Evolutionary conservation across 2,888 invertebrate species (phyloP).

Genomic region (Brachycybe producta): DNA sequence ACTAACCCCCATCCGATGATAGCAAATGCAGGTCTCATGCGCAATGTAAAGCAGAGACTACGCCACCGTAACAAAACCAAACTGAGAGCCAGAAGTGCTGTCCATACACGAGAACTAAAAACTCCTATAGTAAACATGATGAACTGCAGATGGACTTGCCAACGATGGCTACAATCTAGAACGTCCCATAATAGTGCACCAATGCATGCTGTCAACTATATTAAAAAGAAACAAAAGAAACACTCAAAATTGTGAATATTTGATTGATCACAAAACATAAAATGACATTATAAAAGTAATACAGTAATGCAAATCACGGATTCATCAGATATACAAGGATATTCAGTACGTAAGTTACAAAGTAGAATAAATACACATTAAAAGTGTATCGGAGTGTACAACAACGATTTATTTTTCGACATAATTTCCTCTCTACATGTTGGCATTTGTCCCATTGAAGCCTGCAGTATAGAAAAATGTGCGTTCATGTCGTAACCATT

Average conservation of each 20-base stretch:
- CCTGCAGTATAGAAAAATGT: no score
- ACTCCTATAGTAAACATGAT: constrained; percentile 55
- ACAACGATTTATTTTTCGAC: no score
- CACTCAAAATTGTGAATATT: no score
- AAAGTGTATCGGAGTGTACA: no score
- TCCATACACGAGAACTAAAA: constrained; percentile 72
- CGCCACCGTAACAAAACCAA: constrained; percentile 69
- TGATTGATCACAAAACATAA: neutral
- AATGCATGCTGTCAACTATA: constrained; percentile 33
- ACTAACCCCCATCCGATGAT: constrained; percentile 46
- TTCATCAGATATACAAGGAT: constrained; percentile 6
- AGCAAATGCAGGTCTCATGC: constrained; percentile 55
- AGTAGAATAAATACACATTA: no score
- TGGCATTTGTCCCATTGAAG: no score
- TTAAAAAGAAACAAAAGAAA: neutral
- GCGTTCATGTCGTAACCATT: no score
- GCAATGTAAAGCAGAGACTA: constrained; percentile 67
- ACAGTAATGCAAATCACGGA: neutral
- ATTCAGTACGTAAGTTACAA: neutral
- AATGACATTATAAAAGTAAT: no score
- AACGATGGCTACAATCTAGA: constrained; percentile 41
- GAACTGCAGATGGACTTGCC: constrained; percentile 60
- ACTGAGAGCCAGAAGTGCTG: constrained; percentile 64
- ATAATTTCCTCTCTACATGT: no score
- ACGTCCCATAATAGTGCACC: constrained; percentile 64